phyloP scores from a whole-genome alignment of 2,113 vertebrate genomes.

The Myxocyprinus asiaticus region DNA sequence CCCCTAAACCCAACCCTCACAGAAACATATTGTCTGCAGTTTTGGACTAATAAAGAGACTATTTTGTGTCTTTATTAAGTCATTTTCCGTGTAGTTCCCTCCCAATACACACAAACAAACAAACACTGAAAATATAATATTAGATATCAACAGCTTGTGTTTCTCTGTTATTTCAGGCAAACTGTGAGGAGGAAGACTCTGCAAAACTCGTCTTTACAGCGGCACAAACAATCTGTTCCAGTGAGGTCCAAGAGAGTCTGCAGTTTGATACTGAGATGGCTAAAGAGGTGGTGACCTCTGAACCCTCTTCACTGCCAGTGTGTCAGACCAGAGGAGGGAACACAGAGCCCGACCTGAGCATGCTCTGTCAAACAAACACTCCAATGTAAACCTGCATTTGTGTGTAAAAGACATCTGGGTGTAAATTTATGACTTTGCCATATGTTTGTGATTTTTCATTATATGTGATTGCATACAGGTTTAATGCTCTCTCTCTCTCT shows the following conservation, averaged over 20 bases:
- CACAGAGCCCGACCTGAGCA: constrained; percentile 66
- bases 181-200: constrained; percentile 6
- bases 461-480: constrained; percentile 4
- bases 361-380: constrained; percentile 71
- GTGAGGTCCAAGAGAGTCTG: constrained; percentile 11
- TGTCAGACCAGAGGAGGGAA: constrained; percentile 52
- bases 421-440: background rate
- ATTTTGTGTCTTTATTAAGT: no score
- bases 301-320: constrained; percentile 16
- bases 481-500: background rate
- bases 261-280: constrained; percentile 40
- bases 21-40: no score
- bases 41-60: no score
- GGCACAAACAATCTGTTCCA: background rate
- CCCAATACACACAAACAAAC: no score
- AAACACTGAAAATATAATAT: no score
- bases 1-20: no score
- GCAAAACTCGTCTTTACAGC: background rate
- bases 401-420: background rate
- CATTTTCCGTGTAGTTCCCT: no score
- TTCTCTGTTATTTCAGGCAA: constrained; percentile 18
- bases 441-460: background rate
- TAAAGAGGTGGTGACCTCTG: constrained; percentile 20
- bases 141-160: background rate
- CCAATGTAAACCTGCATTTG: constrained; percentile 62